These are phyloP conservation scores for Tragulus kanchil DNA, from an alignment of 2,113 vertebrate genomes.

Conservation along the genomic window DNA sequence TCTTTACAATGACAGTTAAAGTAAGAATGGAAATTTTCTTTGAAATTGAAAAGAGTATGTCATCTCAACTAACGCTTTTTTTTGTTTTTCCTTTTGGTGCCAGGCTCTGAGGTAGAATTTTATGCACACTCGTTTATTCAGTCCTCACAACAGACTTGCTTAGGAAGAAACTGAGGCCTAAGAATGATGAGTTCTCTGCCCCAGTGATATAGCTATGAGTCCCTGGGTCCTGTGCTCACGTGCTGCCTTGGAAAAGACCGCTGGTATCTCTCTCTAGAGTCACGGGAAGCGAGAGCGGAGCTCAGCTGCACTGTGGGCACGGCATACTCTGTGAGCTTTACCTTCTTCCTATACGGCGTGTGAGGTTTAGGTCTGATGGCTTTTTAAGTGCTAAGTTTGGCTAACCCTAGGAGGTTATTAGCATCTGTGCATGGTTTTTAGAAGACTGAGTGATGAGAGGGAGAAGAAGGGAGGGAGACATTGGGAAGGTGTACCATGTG, in stretches of 20 bases:
- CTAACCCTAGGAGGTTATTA: too few species aligned
- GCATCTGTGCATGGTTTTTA: neutral
- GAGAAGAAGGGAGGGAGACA: neutral
- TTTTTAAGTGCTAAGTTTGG: neutral
- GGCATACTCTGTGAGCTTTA: neutral
- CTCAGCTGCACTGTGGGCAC: too few species aligned
- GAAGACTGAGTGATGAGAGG: neutral
- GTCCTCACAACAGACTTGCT: neutral
- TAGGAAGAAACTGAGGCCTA: neutral
- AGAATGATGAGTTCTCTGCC: neutral
- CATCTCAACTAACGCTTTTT: neutral
- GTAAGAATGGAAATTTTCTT: neutral
- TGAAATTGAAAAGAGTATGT: neutral
- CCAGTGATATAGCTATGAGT: neutral
- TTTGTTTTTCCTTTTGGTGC: neutral
- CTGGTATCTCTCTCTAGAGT: rapidly evolving
- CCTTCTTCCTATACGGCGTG: neutral
- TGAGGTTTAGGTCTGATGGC: neutral
- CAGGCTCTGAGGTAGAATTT: neutral
- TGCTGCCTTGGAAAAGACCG: neutral
- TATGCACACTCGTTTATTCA: neutral
- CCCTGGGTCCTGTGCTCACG: rapidly evolving
- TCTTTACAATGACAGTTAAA: neutral
- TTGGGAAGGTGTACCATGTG: neutral
- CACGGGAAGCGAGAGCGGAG: neutral